Conservation (phyloP, 2,888 invertebrate genomes). For the Anorthoa munda region DNA sequence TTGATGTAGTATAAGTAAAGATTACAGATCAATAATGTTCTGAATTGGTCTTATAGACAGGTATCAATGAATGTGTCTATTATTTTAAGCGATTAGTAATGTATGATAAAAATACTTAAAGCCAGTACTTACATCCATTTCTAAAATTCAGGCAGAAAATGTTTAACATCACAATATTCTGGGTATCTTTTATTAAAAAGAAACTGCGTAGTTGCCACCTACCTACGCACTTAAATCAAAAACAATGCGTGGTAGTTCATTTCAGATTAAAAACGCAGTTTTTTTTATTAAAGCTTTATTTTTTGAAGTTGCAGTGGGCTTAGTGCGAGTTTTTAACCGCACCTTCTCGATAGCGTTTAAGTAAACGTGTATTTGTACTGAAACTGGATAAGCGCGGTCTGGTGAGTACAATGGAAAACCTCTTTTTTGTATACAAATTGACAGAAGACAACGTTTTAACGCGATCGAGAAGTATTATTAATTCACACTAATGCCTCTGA, state of each 20-base stretch:
- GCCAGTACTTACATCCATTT: background rate
- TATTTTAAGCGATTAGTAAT: background rate
- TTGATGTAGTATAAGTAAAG: constrained; percentile 30
- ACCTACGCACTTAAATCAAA: background rate
- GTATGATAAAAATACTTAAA: too few relatives aligned
- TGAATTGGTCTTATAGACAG: background rate
- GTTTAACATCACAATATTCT: background rate
- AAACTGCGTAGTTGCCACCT: background rate
- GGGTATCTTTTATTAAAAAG: background rate
- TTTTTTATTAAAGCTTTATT: constrained; percentile 2
- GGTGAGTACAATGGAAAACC: too few relatives aligned
- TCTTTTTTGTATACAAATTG: too few relatives aligned
- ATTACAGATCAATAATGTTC: constrained; percentile 20
- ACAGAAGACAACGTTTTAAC: too few relatives aligned
- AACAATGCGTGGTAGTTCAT: constrained; percentile 5
- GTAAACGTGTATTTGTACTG: too few relatives aligned
- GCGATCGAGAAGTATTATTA: too few relatives aligned
- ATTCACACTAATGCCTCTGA: too few relatives aligned
- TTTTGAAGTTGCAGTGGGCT: background rate
- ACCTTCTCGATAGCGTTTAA: too few relatives aligned
- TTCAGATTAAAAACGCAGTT: background rate
- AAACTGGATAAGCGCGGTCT: too few relatives aligned
- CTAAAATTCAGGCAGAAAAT: background rate
- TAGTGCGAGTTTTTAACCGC: too few relatives aligned
- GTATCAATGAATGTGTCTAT: background rate